phyloP scores from a whole-genome alignment of 2,888 invertebrate genomes.

The Busseola fusca region DNA sequence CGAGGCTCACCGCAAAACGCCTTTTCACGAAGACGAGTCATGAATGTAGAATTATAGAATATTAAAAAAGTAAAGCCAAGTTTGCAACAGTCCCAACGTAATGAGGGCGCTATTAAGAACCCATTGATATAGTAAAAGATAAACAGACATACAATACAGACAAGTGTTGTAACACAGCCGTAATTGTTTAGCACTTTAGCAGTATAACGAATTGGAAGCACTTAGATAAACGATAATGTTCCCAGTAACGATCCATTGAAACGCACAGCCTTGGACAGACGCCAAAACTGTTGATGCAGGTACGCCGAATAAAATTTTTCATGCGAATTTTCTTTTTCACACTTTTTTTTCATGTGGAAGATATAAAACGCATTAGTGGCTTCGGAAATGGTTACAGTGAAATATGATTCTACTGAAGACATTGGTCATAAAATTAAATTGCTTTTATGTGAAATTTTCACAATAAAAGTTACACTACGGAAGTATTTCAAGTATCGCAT shows the following conservation, averaged over 20 bases:
- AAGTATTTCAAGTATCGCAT: constrained; percentile 40
- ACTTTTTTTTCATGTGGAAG: constrained; percentile 25
- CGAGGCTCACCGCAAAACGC: constrained; percentile 63
- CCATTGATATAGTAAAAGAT: constrained; percentile 47
- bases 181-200: constrained; percentile 54
- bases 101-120: constrained; percentile 41
- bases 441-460: not conserved
- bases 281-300: constrained; percentile 76
- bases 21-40: constrained; percentile 63
- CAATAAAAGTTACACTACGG: not conserved
- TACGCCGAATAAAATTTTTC: constrained; percentile 56
- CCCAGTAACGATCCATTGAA: constrained; percentile 77
- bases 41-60: constrained; percentile 61
- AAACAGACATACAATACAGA: constrained; percentile 42
- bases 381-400: not conserved
- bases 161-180: constrained; percentile 54
- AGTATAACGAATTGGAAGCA: constrained; percentile 63
- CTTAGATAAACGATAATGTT: constrained; percentile 69
- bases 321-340: constrained; percentile 34
- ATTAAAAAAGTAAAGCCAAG: constrained; percentile 63
- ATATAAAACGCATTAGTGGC: not conserved
- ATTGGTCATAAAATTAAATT: constrained; percentile 4
- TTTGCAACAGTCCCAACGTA: constrained; percentile 54
- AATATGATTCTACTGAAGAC: not conserved
- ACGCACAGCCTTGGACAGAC: constrained; percentile 76